A percentile compares a stretch with the other conserved stretches of the same genome.
phyloP scores from a whole-genome alignment of 2,888 invertebrate species.

The Panzeria rudis region DNA sequence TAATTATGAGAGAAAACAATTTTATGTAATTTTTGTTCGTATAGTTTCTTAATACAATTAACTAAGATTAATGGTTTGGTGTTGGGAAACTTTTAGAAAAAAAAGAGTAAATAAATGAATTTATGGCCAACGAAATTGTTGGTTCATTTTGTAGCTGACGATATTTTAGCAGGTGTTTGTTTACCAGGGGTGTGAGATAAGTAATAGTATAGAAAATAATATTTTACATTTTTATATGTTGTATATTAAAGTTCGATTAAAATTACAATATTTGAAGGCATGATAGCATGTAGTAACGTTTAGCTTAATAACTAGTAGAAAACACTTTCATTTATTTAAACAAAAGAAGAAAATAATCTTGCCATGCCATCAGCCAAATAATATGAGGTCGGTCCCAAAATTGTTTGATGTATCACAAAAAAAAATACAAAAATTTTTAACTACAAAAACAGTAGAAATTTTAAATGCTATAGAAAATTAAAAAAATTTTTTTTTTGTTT shows the following conservation, averaged over 20 bases:
- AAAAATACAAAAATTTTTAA: no score
- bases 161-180: conserved; percentile 5
- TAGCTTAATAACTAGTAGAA: background rate
- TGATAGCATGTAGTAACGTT: background rate
- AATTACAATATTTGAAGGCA: background rate
- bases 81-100: conserved; percentile 7
- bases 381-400: background rate
- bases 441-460: no score
- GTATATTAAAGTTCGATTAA: background rate
- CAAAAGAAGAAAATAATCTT: background rate
- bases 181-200: background rate
- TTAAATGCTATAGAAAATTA: no score
- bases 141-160: background rate
- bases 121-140: background rate
- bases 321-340: background rate
- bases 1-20: conserved; percentile 19
- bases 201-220: background rate
- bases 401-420: no score
- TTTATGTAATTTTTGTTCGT: conserved; percentile 2
- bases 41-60: conserved; percentile 20
- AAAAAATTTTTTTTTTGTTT: no score
- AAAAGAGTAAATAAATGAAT: conserved; percentile 10
- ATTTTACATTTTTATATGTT: background rate
- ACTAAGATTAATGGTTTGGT: conserved; percentile 14
- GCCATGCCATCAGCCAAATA: no score